Conservation (phyloP, 1,140 invertebrate genomes). For the Lasaia peninsularis region DNA sequence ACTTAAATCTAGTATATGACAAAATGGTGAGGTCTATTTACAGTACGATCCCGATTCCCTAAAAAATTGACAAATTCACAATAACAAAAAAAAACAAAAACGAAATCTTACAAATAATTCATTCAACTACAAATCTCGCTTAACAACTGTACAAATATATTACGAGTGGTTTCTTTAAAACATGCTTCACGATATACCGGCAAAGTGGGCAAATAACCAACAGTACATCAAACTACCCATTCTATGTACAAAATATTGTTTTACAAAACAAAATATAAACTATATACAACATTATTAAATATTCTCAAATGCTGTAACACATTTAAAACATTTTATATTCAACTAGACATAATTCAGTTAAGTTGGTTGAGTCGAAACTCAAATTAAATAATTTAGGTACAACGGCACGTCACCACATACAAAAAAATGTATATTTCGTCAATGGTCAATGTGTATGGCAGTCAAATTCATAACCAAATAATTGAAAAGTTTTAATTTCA, state of each 20-base stretch:
- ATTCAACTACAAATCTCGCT: constrained; percentile 72
- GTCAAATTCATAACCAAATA: constrained; percentile 33
- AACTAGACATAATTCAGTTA: constrained; percentile 71
- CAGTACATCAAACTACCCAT: constrained; percentile 43
- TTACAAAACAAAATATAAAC: constrained; percentile 75
- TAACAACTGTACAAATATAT: constrained; percentile 75
- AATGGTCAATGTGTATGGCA: constrained; percentile 32
- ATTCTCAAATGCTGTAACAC: constrained; percentile 77
- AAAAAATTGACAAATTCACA: constrained; percentile 78
- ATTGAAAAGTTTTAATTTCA: constrained; percentile 7
- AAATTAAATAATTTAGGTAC: constrained; percentile 46
- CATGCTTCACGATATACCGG: constrained; percentile 53
- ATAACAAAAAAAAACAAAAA: constrained; percentile 73
- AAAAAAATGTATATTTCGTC: constrained; percentile 52
- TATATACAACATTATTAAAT: constrained; percentile 77
- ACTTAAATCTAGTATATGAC: constrained; percentile 68
- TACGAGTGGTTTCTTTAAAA: constrained; percentile 74
- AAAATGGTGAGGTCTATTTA: constrained; percentile 74
- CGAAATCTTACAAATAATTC: constrained; percentile 70
- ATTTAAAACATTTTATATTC: constrained; percentile 77
- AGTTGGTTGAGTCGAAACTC: constrained; percentile 38
- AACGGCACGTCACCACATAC: constrained; percentile 31
- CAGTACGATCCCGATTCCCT: constrained; percentile 76
- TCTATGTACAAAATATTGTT: constrained; percentile 68
- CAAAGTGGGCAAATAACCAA: constrained; percentile 60